phyloP scores from a whole-genome alignment of 1,140 invertebrate species.

The Trigoniulus corallinus region DNA sequence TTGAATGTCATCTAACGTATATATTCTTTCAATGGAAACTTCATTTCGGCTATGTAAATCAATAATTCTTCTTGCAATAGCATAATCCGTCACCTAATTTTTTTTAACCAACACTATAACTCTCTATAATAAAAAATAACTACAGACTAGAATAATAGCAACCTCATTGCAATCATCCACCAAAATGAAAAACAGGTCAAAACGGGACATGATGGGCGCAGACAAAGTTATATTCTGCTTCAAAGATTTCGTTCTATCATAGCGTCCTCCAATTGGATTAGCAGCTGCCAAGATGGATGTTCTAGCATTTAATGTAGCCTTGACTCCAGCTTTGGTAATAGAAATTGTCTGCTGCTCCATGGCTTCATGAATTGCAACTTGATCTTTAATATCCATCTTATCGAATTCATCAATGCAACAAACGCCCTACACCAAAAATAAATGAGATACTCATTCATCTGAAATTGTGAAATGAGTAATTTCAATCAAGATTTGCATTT shows the following conservation, averaged over 20 bases:
- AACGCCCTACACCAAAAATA: conserved; percentile 44
- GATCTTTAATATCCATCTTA: conserved; percentile 96
- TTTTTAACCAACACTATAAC: not conserved
- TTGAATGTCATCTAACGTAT: conserved; percentile 70
- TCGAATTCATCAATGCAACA: conserved; percentile 99
- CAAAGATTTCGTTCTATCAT: conserved; percentile 84
- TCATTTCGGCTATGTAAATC: conserved; percentile 75
- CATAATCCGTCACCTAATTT: conserved; percentile 61
- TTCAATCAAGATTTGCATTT: not conserved
- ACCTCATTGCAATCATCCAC: conserved; percentile 91
- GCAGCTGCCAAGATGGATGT: conserved; percentile 97
- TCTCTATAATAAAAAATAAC: conserved; percentile 2
- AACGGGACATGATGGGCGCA: conserved; percentile 97
- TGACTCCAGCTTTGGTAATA: conserved; percentile 93
- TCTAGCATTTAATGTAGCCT: conserved; percentile 91
- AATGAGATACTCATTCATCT: not conserved
- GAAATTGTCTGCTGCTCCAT: conserved; percentile 99
- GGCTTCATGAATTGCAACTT: conserved; percentile 98
- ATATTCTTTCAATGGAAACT: conserved; percentile 56
- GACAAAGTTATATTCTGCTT: conserved; percentile 87
- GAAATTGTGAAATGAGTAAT: conserved; percentile 1
- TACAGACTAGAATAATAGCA: conserved; percentile 9
- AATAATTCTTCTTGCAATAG: conserved; percentile 89
- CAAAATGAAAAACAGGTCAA: conserved; percentile 96
- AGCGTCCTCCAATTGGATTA: conserved; percentile 89